Evolutionary conservation across 2,888 invertebrate species (phyloP), one percentile per base, ranked within the genome.

Genomic region (Microchrysa polita): DNA sequence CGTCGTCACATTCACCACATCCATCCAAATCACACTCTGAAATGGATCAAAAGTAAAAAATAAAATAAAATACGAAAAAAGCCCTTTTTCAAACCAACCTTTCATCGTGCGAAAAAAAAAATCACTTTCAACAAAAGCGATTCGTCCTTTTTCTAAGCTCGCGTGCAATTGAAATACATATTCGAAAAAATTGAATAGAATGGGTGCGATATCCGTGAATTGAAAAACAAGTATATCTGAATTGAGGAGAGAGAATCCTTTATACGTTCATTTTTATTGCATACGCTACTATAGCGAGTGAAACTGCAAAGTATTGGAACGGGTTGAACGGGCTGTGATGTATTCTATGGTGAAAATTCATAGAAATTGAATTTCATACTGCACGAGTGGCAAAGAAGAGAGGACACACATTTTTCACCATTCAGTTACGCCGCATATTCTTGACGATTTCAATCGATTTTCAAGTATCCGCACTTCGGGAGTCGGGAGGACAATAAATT

Each of bases 361-460:
- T 23, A 27, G 18, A 22, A n/a, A 34, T 34, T 57, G 1, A 57
- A 57, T 23, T 59, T 34, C 27, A 34, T 23, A 27, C 23, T n/a
- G 16, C 18, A n/a, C 42, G 69, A 57, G 42, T n/a, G 42, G 12
- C 18, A 40, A n/a, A n/a, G 23, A 20, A n/a, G 61, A 22, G 61
- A 12, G 40, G 48, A 48, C 12, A 42, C 42, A 12, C 12, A 48
- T 42, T 42, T 27, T 42, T 63, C 34, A 42, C 42, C 61, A 34
- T 34, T 34, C 27, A 5, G 42, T 63, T n/a, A n/a, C 34, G 22
- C 27, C 60, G n/a, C n/a, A 20, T 16, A 20, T 20, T 14, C 55
- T 69, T 57, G 69, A 57, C 57, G 48, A 69, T 57, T 57, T 69
- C 69, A 69, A 69, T 69, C 69, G 69, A 69, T 69, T 69, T 69